phyloP scores from a whole-genome alignment of 2,888 invertebrate genomes.

The Tipula confusa region DNA sequence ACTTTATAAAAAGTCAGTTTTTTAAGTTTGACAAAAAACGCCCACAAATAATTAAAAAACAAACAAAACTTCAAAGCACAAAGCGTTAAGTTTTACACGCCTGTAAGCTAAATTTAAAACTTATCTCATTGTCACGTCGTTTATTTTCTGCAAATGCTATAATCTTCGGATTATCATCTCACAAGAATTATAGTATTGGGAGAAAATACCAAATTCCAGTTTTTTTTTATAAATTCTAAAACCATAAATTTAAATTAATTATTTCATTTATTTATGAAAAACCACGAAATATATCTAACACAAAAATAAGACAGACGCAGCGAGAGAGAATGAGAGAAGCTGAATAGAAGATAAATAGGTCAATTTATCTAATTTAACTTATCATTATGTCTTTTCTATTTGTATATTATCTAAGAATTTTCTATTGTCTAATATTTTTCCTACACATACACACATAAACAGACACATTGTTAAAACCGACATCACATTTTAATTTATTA shows the following conservation, averaged over 20 bases:
- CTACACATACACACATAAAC: not conserved
- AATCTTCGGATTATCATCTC: not conserved
- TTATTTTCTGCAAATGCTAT: not conserved
- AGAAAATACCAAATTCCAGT: not conserved
- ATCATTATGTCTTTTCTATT: conserved; percentile 13
- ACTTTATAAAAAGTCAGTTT: no score
- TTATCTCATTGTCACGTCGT: not conserved
- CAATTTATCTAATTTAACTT: conserved; percentile 25
- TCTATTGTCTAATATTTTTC: not conserved
- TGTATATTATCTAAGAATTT: conserved; percentile 20
- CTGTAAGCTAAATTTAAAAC: not conserved
- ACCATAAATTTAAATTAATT: conserved; percentile 20
- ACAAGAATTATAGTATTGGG: no score
- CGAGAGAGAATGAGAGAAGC: not conserved
- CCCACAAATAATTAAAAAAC: no score
- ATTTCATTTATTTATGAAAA: not conserved
- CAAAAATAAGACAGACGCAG: not conserved
- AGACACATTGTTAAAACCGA: not conserved
- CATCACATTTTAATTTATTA: conserved; percentile 20
- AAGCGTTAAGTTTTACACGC: no score
- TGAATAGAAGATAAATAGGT: conserved; percentile 3
- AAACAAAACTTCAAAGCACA: no score
- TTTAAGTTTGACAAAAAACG: no score
- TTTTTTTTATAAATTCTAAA: conserved; percentile 1
- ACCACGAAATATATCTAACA: not conserved